phyloP scores from a whole-genome alignment of 1,140 invertebrate species.

The Whitmania pigra region DNA sequence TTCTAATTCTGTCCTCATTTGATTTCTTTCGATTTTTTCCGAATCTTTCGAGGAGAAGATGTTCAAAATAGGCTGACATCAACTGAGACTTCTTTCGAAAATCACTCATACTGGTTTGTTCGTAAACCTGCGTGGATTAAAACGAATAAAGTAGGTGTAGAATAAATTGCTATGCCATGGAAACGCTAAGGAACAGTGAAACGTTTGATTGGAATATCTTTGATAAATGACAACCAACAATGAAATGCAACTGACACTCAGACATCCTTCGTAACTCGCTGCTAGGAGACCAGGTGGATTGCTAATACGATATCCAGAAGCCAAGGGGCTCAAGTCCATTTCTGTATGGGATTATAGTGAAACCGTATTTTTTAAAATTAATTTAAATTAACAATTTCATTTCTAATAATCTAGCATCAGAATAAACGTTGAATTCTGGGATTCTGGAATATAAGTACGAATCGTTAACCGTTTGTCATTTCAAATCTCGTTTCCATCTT shows the following conservation, averaged over 20 bases:
- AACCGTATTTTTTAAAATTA: background rate
- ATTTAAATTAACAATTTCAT: background rate
- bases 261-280: conserved; percentile 44
- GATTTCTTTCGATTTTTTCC: conserved; percentile 22
- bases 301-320: conserved; percentile 46
- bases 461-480: conserved; percentile 43
- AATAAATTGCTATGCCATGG: background rate
- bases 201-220: background rate
- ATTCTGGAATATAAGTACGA: background rate
- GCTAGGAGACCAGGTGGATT: conserved; percentile 49
- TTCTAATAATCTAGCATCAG: background rate
- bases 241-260: conserved; percentile 38
- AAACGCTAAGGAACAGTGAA: background rate
- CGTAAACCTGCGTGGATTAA: conserved; percentile 43
- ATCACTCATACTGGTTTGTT: conserved; percentile 44
- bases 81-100: conserved; percentile 45
- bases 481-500: conserved; percentile 41
- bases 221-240: background rate
- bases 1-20: conserved; percentile 10
- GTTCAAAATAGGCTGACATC: conserved; percentile 50
- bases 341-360: conserved; percentile 28
- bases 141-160: too few relatives aligned
- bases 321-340: conserved; percentile 43
- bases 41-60: conserved; percentile 34
- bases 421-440: too few relatives aligned